Conservation (phyloP, 2,797 vertebrate species). For the Pterois miles region DNA sequence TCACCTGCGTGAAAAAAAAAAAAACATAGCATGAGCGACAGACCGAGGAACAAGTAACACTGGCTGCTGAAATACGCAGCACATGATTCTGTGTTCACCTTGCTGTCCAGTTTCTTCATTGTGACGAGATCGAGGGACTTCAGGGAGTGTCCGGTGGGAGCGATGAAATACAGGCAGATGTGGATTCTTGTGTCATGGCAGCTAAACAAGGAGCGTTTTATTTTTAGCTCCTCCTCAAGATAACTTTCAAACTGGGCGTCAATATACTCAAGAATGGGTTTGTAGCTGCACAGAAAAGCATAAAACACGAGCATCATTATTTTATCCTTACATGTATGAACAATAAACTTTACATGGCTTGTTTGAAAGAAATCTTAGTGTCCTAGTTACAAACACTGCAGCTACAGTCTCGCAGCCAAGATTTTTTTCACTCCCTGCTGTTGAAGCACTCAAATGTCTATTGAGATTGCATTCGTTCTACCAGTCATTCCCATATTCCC, state of each 20-base stretch:
- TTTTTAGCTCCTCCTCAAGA: constrained; percentile 97
- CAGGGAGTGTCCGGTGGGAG: constrained; percentile 94
- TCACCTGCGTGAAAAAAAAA: constrained; percentile 83
- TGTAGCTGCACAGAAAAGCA: constrained; percentile 88
- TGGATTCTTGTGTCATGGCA: constrained; percentile 95
- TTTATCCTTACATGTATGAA: background rate
- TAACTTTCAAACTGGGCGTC: constrained; percentile 96
- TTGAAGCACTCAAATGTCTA: constrained; percentile 43
- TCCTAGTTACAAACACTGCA: constrained; percentile 41
- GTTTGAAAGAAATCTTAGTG: constrained; percentile 12
- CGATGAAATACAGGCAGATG: constrained; percentile 96
- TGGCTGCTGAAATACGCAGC: background rate
- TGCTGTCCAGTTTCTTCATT: constrained; percentile 98
- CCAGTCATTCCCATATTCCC: constrained; percentile 42
- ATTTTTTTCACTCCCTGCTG: constrained; percentile 39
- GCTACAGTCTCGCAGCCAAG: constrained; percentile 28
- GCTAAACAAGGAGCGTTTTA: constrained; percentile 91
- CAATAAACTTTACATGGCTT: background rate
- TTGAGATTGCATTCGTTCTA: constrained; percentile 59
- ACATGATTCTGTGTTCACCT: constrained; percentile 78
- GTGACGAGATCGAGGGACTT: constrained; percentile 96
- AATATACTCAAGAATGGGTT: constrained; percentile 96
- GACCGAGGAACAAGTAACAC: background rate
- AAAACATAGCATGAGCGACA: background rate
- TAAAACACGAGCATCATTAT: background rate